Base-by-base conservation (phyloP, 1,140 invertebrate species). In the Tenebrio molitor region DNA sequence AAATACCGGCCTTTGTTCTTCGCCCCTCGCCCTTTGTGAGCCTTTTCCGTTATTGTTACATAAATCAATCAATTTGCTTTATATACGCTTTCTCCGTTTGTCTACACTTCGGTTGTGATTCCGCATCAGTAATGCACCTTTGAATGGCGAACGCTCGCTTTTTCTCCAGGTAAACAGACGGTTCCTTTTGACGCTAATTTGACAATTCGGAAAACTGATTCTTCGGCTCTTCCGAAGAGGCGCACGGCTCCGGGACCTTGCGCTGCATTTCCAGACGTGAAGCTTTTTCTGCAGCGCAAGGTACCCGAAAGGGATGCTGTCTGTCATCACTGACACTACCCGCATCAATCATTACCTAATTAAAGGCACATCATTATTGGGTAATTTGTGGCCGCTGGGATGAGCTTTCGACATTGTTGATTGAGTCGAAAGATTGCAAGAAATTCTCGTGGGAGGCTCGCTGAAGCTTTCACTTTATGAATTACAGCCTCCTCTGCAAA, bases 1-100 rank as follows among this genome's bases (percentile, higher is more conserved):
- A 44, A 65, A 44, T 17, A 65, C 16, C 12, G 16, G 33, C n/a
- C 21, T 65, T 65, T 25, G 21, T 58, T 29, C 23, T 65, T 39
- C 33, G 33, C 21, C 63, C 63, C 63, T 29, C 10, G 50, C 21
- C 19, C 17, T 65, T 65, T 39, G 34, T 65, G 17, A 21, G 34
- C 63, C 14, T 44, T 64, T 65, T 65, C 39, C 39, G 63, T 44
- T 44, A 44, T 44, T 65, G 63, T 65, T 41, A 65, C 63, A 65
- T 44, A 65, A 65, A 65, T 65, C 63, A 65, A 65, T 65, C 63
- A 65, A 65, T 58, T 58, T 58, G 50, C 23, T 58, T 58, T 33
- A 58, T 14, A 50, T 58, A 7, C 6, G 36, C n/a, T 58, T 58
- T 58, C 50, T 58, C 50, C 50, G 50, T 58, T 58, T 58, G 36